These are phyloP conservation scores for Drosophila siamana DNA, from an alignment of 2,888 invertebrate genomes.

Conservation along the genomic window DNA sequence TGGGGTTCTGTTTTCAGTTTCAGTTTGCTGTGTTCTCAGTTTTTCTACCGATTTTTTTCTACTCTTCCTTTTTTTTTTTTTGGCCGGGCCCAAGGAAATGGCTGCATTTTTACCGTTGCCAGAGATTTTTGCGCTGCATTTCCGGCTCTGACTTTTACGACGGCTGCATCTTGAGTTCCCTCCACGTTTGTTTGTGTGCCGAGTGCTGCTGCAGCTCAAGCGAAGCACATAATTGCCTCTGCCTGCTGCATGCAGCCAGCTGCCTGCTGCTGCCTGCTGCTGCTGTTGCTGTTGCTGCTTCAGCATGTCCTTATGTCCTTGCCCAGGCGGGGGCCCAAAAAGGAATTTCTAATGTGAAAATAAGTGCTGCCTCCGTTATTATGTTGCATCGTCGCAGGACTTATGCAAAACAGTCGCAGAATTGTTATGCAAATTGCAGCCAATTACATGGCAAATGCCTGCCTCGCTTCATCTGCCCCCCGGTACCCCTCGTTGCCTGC, in stretches of 20 bases:
- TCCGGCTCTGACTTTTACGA: constrained; percentile 77
- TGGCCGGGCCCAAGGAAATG: constrained; percentile 54
- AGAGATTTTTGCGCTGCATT: constrained; percentile 75
- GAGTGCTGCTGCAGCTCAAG: constrained; percentile 65
- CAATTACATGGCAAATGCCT: constrained; percentile 81
- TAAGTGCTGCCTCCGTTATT: constrained; percentile 76
- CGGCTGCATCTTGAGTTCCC: constrained; percentile 58
- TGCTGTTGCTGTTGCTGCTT: neutral
- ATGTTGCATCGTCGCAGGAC: constrained; percentile 77
- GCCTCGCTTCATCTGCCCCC: constrained; percentile 15
- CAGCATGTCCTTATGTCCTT: constrained; percentile 53
- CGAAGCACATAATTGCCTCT: constrained; percentile 82
- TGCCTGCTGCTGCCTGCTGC: constrained; percentile 8
- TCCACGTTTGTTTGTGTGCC: constrained; percentile 14
- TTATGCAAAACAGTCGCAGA: constrained; percentile 79
- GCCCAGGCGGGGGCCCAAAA: constrained; percentile 53
- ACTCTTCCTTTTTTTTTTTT: neutral
- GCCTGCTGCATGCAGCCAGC: constrained; percentile 29
- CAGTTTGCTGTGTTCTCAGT: constrained; percentile 14
- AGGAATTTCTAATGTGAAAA: constrained; percentile 80
- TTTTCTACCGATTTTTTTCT: neutral
- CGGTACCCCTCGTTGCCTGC: neutral
- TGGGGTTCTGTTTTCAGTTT: constrained; percentile 23
- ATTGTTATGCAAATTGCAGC: constrained; percentile 82
- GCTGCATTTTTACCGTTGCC: constrained; percentile 65